phyloP scores from a whole-genome alignment of 2,888 invertebrate species.

The Oasisia sp. region DNA sequence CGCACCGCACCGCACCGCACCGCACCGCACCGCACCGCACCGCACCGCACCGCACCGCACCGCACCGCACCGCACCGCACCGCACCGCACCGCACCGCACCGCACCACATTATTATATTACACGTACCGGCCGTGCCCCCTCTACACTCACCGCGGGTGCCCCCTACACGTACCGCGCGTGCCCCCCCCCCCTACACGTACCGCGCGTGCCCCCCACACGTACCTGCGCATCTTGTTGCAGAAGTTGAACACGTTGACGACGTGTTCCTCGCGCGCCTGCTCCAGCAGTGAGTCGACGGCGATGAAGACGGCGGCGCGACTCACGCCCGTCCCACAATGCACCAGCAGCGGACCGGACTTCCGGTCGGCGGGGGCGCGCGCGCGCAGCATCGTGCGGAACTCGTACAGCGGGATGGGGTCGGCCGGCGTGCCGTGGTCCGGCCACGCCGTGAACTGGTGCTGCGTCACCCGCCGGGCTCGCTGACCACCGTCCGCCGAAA shows the following conservation, averaged over 20 bases:
- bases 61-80: no score
- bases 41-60: no score
- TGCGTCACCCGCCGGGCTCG: constrained; percentile 40
- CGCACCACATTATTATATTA: no score
- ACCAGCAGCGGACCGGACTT: constrained; percentile 54
- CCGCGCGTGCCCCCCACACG: constrained; percentile 37
- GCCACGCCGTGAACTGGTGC: constrained; percentile 63
- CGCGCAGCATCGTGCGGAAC: constrained; percentile 46
- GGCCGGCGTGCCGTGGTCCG: constrained; percentile 59
- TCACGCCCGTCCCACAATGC: constrained; percentile 65
- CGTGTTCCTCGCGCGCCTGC: constrained; percentile 58
- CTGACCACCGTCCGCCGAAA: constrained; percentile 39
- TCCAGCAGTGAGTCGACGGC: constrained; percentile 62
- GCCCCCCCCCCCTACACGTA: no score
- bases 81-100: no score
- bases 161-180: no score
- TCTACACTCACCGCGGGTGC: no score
- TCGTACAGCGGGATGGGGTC: constrained; percentile 61
- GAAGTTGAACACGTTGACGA: constrained; percentile 59
- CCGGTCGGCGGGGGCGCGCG: constrained; percentile 18
- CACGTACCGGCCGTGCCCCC: no score
- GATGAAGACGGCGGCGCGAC: constrained; percentile 61
- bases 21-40: no score
- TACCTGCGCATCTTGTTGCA: not conserved
- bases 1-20: no score